These are phyloP conservation scores for Byasa hedistus DNA, from an alignment of 2,888 invertebrate species.

Conservation along the genomic window DNA sequence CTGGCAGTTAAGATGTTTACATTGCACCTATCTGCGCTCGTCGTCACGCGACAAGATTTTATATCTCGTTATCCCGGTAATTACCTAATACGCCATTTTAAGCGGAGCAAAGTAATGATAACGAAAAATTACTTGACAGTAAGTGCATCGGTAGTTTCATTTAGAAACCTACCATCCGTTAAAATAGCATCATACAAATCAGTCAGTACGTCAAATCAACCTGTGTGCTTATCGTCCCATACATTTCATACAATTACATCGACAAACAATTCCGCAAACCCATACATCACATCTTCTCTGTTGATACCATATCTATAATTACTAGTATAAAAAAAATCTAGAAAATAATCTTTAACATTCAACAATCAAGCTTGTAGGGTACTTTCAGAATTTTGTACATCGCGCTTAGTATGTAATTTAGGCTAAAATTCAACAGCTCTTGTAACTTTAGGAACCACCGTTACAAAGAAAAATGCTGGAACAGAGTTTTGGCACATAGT, in stretches of 20 bases:
- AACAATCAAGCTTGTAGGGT: neutral
- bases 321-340: neutral
- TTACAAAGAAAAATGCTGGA: conserved; percentile 1
- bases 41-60: no score
- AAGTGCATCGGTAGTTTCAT: no score
- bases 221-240: conserved; percentile 29
- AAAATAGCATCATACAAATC: neutral
- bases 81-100: no score
- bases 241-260: neutral
- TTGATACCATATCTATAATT: no score
- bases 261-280: neutral
- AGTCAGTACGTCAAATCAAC: neutral
- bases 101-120: no score
- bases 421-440: neutral
- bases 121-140: no score
- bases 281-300: no score
- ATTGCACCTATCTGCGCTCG: no score
- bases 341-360: neutral
- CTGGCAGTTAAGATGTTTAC: no score
- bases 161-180: no score
- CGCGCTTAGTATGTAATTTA: neutral
- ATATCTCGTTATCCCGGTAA: no score
- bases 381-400: neutral
- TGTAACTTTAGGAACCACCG: neutral
- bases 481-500: conserved; percentile 23